Evolutionary conservation across 2,113 vertebrate species (phyloP), one percentile per base, ranked within the genome.

Genomic region (Nansenia antarctica): DNA sequence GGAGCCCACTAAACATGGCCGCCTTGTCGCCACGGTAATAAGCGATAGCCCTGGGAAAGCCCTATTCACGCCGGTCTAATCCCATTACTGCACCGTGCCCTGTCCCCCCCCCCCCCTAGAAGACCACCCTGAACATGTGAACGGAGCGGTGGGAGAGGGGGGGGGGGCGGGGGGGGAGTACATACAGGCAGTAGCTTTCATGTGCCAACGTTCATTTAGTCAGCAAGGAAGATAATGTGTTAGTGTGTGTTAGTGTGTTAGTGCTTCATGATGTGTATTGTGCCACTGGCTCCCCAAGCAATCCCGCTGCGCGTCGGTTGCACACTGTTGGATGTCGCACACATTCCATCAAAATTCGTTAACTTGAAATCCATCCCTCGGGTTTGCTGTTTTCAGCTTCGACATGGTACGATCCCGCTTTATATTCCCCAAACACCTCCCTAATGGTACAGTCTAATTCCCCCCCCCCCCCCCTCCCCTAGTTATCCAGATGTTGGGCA

Each of bases 31-130:
- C 39, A 59, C 45, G 34, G 22, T 27, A 31, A 18, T 70, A 63
- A 53, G 53, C 24, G 72, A 73, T 58, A 29, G 34, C 34, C 59
- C 34, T 37, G 22, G 22, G 32, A 37, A 65, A 78, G 71, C 55
- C 57, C n/a, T 3, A 74, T 72, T 81, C 69, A 81, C 67, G 84
- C 8, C 72, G 71, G 76, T 69, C 78, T 78, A 77, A 85, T 86
- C 81, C 66, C 67, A 83, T 86, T 79, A 83, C 69, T 58, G 35
- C 11, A 58, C 55, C 55, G 1, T 12, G 29, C 27, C 57, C 20
- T 45, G 54, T 64, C 81, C 57, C 65, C 70, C 22, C 22, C n/a
- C n/a, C n/a, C 82, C 74, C 39, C 65, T 59, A 62, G 75, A 61
- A 8, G 73, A 78, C 73, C 74, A 73, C 32, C 72, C 66, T 20